A percentile compares a stretch with the other conserved stretches of the same genome.
These are phyloP conservation scores for Watsonalla binaria DNA, from an alignment of 2,888 invertebrate genomes.

Conservation along the genomic window DNA sequence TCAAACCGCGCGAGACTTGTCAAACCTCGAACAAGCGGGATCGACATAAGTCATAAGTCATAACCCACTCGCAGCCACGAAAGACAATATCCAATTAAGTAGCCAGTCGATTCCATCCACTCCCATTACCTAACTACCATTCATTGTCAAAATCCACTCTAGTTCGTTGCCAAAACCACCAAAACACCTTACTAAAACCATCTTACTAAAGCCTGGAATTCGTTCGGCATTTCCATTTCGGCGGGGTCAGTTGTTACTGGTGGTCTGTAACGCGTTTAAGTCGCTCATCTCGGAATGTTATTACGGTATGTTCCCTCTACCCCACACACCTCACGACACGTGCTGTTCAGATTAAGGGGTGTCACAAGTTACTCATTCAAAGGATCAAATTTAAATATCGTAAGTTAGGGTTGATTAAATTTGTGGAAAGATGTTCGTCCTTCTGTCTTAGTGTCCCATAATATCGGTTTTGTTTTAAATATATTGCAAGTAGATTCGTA, in stretches of 20 bases:
- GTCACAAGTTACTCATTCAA: slow-evolving; percentile 25
- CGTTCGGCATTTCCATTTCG: slow-evolving; percentile 18
- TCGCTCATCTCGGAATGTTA: slow-evolving; percentile 76
- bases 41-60: slow-evolving; percentile 19
- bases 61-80: slow-evolving; percentile 34
- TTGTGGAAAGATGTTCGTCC: neutral
- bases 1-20: slow-evolving; percentile 28
- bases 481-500: too few relatives aligned
- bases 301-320: slow-evolving; percentile 55
- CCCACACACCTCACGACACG: slow-evolving; percentile 45
- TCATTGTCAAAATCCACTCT: slow-evolving; percentile 73
- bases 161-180: slow-evolving; percentile 56
- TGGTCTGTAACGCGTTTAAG: slow-evolving; percentile 68
- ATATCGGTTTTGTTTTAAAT: neutral
- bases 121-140: slow-evolving; percentile 68
- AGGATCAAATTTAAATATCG: neutral
- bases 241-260: slow-evolving; percentile 43
- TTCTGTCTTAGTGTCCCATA: neutral
- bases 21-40: slow-evolving; percentile 32
- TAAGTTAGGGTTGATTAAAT: neutral
- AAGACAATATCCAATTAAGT: slow-evolving; percentile 58
- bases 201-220: slow-evolving; percentile 32
- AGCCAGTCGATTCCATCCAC: slow-evolving; percentile 44
- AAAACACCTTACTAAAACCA: slow-evolving; percentile 58
- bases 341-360: slow-evolving; percentile 58